Base-by-base conservation (phyloP, 2,888 invertebrate genomes). In the Esperia sulphurella region DNA sequence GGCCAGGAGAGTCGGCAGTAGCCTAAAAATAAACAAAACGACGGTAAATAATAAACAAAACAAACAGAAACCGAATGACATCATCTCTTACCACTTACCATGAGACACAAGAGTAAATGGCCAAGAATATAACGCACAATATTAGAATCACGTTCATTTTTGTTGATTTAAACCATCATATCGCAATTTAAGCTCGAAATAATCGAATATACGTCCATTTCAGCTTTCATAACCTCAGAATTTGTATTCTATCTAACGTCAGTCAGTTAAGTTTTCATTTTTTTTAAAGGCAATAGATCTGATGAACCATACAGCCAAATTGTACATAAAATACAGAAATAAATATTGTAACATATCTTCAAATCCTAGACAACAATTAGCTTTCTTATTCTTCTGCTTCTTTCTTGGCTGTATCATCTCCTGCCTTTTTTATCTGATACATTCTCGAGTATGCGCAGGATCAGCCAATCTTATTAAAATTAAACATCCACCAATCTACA, bases 1-100 rank as follows among this genome's bases (percentile, higher is more conserved):
- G 69, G 96, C 94, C 59, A 96, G 83, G 43, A 94, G 77, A 66
- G 92, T 92, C 54, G 96, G 96, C 54, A 96, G 75, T 53, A 96
- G 83, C 95, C 96, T 96, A 72, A 69, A 43, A 40, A 33, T 52
- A 52, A 55, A 48, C 49, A 53, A 58, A 62, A 57, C 58, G 35
- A 61, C 68, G 43, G 45, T 71, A 77, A 75, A 74, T 76, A 74
- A 67, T 71, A 73, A 66, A 73, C 50, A 68, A 67, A 75, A 70
- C 62, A 68, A 63, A 58, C 51, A 54, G 43, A 53, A 45, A 51
- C 45, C 44, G 51, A 40, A 60, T 57, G 65, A 62, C 62, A 54
- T 61, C 61, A 65, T 58, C 50, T 54, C 31, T 50, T 53, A 29
- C 40, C 28, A 69, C 89, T 83, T 76, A 92, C 93, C 93, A 92